A percentile compares a stretch with the other conserved stretches of the same genome.
phyloP scores from a whole-genome alignment of 2,797 vertebrate genomes.

The Scolopax bukidnonensis region DNA sequence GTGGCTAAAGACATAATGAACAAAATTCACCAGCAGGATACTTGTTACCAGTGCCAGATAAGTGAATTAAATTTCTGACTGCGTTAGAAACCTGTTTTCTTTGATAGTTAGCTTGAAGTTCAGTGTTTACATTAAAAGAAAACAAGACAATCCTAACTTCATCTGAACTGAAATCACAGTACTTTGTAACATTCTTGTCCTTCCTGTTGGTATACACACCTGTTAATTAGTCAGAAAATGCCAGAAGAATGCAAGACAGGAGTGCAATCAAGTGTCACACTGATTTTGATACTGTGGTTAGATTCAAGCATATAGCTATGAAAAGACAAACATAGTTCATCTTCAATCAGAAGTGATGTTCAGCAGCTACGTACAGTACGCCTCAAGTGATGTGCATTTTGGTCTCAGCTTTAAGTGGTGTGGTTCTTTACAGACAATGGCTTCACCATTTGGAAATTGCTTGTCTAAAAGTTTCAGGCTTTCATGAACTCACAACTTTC shows the following conservation, averaged over 20 bases:
- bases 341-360: background rate
- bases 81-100: conserved; percentile 5
- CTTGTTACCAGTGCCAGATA: background rate
- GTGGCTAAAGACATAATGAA: background rate
- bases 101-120: background rate
- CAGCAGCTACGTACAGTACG: background rate
- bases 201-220: background rate
- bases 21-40: background rate
- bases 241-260: background rate
- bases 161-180: conserved; percentile 17
- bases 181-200: background rate
- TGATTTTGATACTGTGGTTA: background rate
- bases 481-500: background rate
- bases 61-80: background rate
- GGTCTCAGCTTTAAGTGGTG: background rate
- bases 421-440: background rate
- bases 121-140: background rate
- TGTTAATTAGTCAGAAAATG: background rate
- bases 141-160: background rate
- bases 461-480: background rate
- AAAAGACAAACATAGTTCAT: background rate
- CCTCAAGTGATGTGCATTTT: background rate
- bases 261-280: background rate
- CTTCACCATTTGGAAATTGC: background rate
- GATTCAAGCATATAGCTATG: background rate